Evolutionary conservation across 92 coral and sea anemone species (phyloP).

Genomic region (Porites divaricata): DNA sequence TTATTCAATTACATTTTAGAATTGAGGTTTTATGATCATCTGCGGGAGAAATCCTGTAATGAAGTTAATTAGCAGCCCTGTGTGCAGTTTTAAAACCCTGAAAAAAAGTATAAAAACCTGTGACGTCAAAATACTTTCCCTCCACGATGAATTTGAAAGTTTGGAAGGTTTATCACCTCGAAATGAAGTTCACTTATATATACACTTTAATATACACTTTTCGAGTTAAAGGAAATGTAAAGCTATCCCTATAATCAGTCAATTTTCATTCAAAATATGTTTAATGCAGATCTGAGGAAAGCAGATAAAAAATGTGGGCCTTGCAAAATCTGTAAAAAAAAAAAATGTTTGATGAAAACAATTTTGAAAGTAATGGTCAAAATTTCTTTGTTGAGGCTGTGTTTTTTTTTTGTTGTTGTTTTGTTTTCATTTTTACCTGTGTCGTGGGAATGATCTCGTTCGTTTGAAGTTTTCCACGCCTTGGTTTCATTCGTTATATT

Average conservation of each 20-base stretch:
- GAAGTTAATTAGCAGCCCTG: slow-evolving; percentile 19
- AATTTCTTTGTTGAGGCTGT: slow-evolving; percentile 1
- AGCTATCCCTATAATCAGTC: background rate
- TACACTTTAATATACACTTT: slow-evolving; percentile 5
- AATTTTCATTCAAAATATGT: background rate
- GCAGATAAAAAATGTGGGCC: background rate
- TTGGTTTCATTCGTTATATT: slow-evolving; percentile 4
- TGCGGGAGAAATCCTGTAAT: slow-evolving; percentile 15
- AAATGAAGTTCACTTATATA: background rate
- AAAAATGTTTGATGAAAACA: slow-evolving; percentile 3
- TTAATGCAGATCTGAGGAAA: background rate
- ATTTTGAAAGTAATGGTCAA: background rate
- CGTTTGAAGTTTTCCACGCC: slow-evolving; percentile 25
- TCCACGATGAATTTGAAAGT: slow-evolving; percentile 33
- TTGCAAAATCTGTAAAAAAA: too few relatives aligned
- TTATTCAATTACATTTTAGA: slow-evolving; percentile 7
- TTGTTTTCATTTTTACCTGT: too few relatives aligned
- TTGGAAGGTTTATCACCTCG: slow-evolving; percentile 17
- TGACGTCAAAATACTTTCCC: slow-evolving; percentile 40
- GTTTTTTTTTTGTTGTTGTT: too few relatives aligned
- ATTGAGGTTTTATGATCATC: slow-evolving; percentile 30
- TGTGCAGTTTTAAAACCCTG: background rate
- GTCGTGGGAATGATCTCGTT: background rate
- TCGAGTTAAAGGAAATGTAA: background rate
- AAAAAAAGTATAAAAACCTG: slow-evolving; percentile 4